These are phyloP conservation scores for Acanthosepion lycidas DNA, from an alignment of 2,888 invertebrate species.

Conservation along the genomic window DNA sequence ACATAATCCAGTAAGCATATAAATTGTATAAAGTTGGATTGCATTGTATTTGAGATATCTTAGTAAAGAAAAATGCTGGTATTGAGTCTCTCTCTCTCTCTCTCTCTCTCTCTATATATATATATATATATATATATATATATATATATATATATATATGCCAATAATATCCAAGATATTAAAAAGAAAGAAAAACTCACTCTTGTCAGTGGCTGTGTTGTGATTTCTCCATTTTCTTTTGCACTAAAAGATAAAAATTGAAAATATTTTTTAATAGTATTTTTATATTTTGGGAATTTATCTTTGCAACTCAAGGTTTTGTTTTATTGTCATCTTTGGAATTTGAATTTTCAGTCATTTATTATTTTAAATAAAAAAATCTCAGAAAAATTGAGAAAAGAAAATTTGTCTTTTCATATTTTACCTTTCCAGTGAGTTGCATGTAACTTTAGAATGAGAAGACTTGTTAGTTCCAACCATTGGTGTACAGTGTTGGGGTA, in stretches of 20 bases:
- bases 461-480: constrained; percentile 52
- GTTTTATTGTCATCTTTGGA: neutral
- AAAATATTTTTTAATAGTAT: neutral
- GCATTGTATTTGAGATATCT: no score
- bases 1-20: no score
- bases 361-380: neutral
- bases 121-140: no score
- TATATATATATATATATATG: no score
- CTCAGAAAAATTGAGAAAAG: neutral
- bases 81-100: no score
- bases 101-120: no score
- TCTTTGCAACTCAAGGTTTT: no score
- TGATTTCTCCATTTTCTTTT: constrained; percentile 69
- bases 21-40: no score
- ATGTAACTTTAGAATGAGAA: constrained; percentile 45
- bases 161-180: neutral
- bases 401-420: constrained; percentile 10
- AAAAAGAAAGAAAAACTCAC: constrained; percentile 55
- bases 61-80: no score
- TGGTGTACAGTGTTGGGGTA: constrained; percentile 65
- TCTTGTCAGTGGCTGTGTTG: constrained; percentile 71
- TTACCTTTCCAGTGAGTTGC: constrained; percentile 66
- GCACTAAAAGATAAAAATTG: constrained; percentile 60
- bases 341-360: neutral
- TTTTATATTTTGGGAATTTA: no score